Base-by-base conservation (phyloP, 64 coral and sea anemone species). In the Pachyseris speciosa region DNA sequence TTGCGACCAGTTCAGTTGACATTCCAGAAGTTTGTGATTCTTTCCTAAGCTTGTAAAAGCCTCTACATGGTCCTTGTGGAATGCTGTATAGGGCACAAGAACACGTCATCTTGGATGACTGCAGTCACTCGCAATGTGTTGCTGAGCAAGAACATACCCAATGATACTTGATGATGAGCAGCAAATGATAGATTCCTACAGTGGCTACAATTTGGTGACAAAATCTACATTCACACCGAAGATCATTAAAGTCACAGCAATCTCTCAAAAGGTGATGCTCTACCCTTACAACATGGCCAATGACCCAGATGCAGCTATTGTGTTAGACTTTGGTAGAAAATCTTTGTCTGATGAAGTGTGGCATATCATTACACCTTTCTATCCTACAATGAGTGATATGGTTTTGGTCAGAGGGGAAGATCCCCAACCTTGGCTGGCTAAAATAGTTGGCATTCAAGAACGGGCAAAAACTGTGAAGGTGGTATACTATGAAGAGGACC, bases 401-500 rank as follows among this genome's bases (percentile, higher is more conserved):
- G 48, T 80, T 49, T 55, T 80, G 16, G 34, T 80, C 15, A 80
- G 49, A 55, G 49, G 77, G 51, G 49, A 59, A 2, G 39, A 76
- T 27, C 40, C 39, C 22, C 40, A 44, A 2, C 73, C 73, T 48
- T 76, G 77, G 77, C 51, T 80, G 26, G 77, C 50, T 4, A 57
- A 80, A 80, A 31, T 84, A 34, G 61, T 61, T 25, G 24, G 40
- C 13, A 63, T 84, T 65, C 34, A 43, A 67, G 59, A 65, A 24
- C 39, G 64, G 57, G 38, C 59, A 42, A 64, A 84, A 43, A 84
- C 41, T 9, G 84, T 86, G 30, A 69, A 19, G 20, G 64, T 86
- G 1, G 53, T 67, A 36, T 86, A 86, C 37, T 86, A 72, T 50
- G 71, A 86, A 86, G 28, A 86, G 69, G 69, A 69, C 67, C 50